Evolutionary conservation across 2,888 invertebrate species (phyloP), one percentile per base, ranked within the genome.

Genomic region (Plusia festucae): DNA sequence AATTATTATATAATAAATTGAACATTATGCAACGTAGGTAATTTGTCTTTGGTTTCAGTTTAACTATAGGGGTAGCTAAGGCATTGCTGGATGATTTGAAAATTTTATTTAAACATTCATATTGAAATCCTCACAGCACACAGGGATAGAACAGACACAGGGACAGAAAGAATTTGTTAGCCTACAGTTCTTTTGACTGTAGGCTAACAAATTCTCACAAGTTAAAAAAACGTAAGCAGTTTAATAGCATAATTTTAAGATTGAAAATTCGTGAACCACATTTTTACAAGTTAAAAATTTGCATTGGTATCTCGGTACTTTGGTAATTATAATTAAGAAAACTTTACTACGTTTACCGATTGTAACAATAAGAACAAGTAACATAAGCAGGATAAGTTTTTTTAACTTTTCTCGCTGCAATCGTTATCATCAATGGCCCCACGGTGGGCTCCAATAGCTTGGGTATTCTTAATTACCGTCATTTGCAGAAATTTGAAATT

Each of bases 1-100:
- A 81, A 34, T 68, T 65, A 61, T 20, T 54, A 66, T 53, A 63
- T 78, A 49, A 62, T 74, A 65, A 65, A 40, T 20, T 53, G 40
- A 30, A 61, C 22, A 60, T 59, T 60, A 56, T 70, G 60, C 76
- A 55, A 71, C 56, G 46, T n/a, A 71, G 53, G 46, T n/a, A 55
- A 34, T 30, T 32, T 57, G 64, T 20, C 44, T 40, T 60, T 20
- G 59, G 34, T 44, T 65, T 44, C 30, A 46, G 8, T 15, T 15
- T 40, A 18, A 2, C 8, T 16, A 18, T 46, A 11, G 18, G 16
- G 6, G 8, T 46, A 15, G 5, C n/a, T 40, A 40, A 40, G 40
- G 40, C 40, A 40, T n/a, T 40, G 40, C 13, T 15, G 40, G 40
- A 40, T 40, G 9, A 30, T 40, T 40, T n/a, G n/a, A 40, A 40